A percentile compares a stretch with the other conserved stretches of the same genome.
Conservation (phyloP, 2,888 invertebrate genomes). For the Chromoteleia sp. region DNA sequence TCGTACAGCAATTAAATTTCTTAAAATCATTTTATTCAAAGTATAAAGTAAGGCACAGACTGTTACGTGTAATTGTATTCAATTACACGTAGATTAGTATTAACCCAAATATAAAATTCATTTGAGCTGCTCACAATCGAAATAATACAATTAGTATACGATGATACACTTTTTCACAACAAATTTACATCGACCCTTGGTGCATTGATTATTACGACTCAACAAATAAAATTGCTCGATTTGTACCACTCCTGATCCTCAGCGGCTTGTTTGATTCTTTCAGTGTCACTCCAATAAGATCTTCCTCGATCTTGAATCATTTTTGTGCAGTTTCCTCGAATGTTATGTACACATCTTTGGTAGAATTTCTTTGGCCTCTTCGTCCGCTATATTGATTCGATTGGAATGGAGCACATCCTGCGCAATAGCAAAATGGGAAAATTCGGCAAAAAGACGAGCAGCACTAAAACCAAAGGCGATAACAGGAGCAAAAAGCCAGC, state of each 20-base stretch:
- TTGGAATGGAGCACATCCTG: slow-evolving; percentile 88
- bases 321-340: background rate
- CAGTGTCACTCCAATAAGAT: background rate
- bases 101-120: background rate
- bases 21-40: slow-evolving; percentile 8
- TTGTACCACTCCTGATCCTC: no score
- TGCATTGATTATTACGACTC: no score
- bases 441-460: slow-evolving; percentile 89
- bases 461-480: slow-evolving; percentile 89
- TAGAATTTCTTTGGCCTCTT: slow-evolving; percentile 52
- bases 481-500: slow-evolving; percentile 88
- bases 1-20: background rate
- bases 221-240: no score
- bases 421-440: slow-evolving; percentile 89
- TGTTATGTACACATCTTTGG: slow-evolving; percentile 60
- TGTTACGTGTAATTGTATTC: background rate
- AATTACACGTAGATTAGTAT: background rate
- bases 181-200: no score
- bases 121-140: no score
- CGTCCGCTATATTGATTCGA: slow-evolving; percentile 86
- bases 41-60: slow-evolving; percentile 16
- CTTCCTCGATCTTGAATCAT: background rate
- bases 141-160: no score
- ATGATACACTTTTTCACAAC: no score
- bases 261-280: background rate